A percentile compares a stretch with the other conserved stretches of the same genome.
These are phyloP conservation scores for Lepidochrysops patricia DNA, from an alignment of 2,888 invertebrate species.

Conservation along the genomic window DNA sequence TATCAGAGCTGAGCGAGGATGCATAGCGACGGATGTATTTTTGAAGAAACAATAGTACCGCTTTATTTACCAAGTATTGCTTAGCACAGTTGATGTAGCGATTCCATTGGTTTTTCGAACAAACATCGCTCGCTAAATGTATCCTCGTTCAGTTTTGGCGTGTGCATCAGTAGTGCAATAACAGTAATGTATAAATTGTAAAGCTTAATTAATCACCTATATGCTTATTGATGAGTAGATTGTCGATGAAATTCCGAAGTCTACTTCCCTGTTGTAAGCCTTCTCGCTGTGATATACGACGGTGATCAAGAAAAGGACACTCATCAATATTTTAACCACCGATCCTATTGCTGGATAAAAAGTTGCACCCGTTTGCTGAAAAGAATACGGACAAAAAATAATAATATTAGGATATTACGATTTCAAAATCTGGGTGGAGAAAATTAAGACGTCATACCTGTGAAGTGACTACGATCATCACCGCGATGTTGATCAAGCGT, in stretches of 20 bases:
- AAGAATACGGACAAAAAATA: too few relatives aligned
- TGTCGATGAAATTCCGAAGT: conserved; percentile 42
- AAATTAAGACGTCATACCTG: conserved; percentile 35
- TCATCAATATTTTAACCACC: conserved; percentile 36
- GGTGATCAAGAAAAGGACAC: conserved; percentile 36
- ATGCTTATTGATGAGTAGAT: conserved; percentile 41
- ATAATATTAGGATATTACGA: too few relatives aligned
- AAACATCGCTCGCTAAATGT: too few relatives aligned
- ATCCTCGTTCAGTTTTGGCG: too few relatives aligned
- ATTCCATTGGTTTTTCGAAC: too few relatives aligned
- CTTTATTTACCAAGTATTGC: too few relatives aligned
- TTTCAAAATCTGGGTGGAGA: not conserved
- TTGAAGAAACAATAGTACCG: too few relatives aligned
- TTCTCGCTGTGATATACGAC: conserved; percentile 44
- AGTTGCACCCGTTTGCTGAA: conserved; percentile 33
- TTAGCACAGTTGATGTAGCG: too few relatives aligned
- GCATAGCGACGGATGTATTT: too few relatives aligned
- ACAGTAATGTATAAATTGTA: too few relatives aligned
- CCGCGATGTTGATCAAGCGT: conserved; percentile 42
- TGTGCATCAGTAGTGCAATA: too few relatives aligned
- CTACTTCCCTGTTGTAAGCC: conserved; percentile 40
- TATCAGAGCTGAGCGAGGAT: too few relatives aligned
- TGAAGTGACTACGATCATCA: conserved; percentile 38
- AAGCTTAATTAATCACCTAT: conserved; percentile 39
- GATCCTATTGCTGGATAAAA: conserved; percentile 41